A percentile compares a stretch with the other conserved stretches of the same genome.
phyloP scores from a whole-genome alignment of 2,113 vertebrate genomes.

The Etia nguti region DNA sequence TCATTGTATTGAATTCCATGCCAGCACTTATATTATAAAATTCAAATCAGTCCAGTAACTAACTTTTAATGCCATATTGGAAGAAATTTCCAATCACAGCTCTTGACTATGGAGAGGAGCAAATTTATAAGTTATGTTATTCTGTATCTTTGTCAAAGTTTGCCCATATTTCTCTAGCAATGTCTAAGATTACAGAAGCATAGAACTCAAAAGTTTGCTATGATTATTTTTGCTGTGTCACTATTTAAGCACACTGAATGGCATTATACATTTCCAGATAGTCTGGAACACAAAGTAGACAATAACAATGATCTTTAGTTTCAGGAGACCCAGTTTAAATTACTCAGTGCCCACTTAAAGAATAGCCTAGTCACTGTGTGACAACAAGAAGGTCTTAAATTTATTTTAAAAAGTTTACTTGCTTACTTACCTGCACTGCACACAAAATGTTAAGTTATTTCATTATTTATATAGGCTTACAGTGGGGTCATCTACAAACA shows the following conservation, averaged over 20 bases:
- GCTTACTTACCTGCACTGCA: accelerated
- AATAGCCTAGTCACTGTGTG: background rate
- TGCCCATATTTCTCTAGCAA: too few species aligned
- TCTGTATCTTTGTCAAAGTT: too few species aligned
- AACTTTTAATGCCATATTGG: too few species aligned
- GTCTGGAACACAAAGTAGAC: background rate
- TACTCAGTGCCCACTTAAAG: background rate
- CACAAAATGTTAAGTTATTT: background rate
- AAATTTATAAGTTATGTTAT: too few species aligned
- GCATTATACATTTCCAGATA: background rate
- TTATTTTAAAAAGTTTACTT: background rate
- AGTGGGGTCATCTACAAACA: background rate
- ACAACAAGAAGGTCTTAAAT: background rate
- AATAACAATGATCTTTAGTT: background rate
- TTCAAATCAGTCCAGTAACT: too few species aligned
- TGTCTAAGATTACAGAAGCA: too few species aligned
- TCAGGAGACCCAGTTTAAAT: background rate
- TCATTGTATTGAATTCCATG: too few species aligned
- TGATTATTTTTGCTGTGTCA: too few species aligned
- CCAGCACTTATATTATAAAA: too few species aligned
- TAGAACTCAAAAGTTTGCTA: too few species aligned
- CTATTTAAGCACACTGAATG: background rate
- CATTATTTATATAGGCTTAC: background rate
- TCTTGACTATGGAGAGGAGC: too few species aligned
- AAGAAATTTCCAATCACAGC: too few species aligned